Evolutionary conservation across 2,888 invertebrate genomes (phyloP).

Genomic region (Nymphalis c-album): DNA sequence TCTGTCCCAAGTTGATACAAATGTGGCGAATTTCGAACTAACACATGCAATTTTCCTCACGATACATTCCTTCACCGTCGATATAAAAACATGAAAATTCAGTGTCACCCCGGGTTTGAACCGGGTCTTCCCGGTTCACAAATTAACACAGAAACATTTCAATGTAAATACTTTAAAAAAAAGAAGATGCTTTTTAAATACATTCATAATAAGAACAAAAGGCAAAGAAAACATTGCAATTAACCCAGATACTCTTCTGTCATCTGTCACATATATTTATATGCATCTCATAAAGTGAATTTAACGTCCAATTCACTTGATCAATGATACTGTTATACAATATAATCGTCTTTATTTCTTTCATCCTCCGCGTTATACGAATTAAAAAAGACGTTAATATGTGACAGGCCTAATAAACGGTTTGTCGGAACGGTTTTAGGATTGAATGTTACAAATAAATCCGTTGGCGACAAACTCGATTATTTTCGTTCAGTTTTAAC

Average conservation of each 20-base stretch:
- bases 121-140: too few relatives aligned
- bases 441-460: conserved; percentile 7
- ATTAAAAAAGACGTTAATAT: conserved; percentile 21
- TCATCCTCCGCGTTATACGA: conserved; percentile 17
- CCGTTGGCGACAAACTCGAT: background rate
- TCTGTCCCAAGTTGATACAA: too few relatives aligned
- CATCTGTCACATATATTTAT: conserved; percentile 3
- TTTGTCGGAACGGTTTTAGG: conserved; percentile 13
- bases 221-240: background rate
- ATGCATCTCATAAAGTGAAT: conserved; percentile 16
- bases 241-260: conserved; percentile 11
- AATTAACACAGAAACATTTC: too few relatives aligned
- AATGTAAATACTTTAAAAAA: too few relatives aligned
- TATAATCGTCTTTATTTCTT: conserved; percentile 23
- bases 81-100: too few relatives aligned
- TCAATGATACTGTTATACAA: conserved; percentile 17
- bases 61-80: too few relatives aligned
- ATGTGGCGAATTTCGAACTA: too few relatives aligned
- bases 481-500: background rate
- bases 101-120: too few relatives aligned
- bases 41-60: too few relatives aligned
- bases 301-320: conserved; percentile 23
- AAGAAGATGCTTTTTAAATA: background rate
- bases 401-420: conserved; percentile 19
- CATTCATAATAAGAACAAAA: background rate